Base-by-base conservation (phyloP, 92 coral and sea anemone species). In the Nematostella vectensis region DNA sequence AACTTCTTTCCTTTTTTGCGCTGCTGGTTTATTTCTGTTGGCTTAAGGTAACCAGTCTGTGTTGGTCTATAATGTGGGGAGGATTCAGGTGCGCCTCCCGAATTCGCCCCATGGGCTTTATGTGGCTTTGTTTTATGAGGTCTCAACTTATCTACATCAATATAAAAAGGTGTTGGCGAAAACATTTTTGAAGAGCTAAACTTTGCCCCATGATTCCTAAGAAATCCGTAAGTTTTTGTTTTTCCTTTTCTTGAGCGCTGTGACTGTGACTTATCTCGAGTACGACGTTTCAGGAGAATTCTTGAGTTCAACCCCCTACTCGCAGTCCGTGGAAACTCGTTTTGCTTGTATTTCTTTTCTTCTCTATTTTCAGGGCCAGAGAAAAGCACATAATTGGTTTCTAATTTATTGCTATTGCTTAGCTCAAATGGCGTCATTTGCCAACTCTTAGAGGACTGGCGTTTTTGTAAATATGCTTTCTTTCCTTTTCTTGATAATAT, bases 151-250 rank as follows among this genome's bases (percentile, higher is more conserved):
- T 42, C 47, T 1, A 65, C 29, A 3, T 3, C 27, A 65, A 65
- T 37, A 40, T 65, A 48, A 54, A 23, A 53, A 22, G 71, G 71
- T 4, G 53, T 39, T 6, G 71, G 71, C n/a, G 15, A 6, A 33
- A 6, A 33, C 8, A 33, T 33, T 15, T 54, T 65, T 17, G 29
- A 27, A 6, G 71, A 53, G 9, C 11, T 16, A 8, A 65, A 26
- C 20, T 50, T 65, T 28, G 71, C 71, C 0, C 71, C 71, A 54
- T 65, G 55, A 18, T 54, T 31, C 42, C 55, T 54, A 19, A 62
- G 25, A 28, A 29, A 17, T 1, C 38, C 45, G 6, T 56, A n/a
- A n/a, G n/a, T n/a, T n/a, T n/a, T n/a, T n/a, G n/a, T n/a, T n/a
- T n/a, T n/a, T n/a, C n/a, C n/a, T n/a, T n/a, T n/a, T n/a, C n/a